These are phyloP conservation scores for Delphinus delphis DNA, from an alignment of 2,113 vertebrate species.

Conservation along the genomic window DNA sequence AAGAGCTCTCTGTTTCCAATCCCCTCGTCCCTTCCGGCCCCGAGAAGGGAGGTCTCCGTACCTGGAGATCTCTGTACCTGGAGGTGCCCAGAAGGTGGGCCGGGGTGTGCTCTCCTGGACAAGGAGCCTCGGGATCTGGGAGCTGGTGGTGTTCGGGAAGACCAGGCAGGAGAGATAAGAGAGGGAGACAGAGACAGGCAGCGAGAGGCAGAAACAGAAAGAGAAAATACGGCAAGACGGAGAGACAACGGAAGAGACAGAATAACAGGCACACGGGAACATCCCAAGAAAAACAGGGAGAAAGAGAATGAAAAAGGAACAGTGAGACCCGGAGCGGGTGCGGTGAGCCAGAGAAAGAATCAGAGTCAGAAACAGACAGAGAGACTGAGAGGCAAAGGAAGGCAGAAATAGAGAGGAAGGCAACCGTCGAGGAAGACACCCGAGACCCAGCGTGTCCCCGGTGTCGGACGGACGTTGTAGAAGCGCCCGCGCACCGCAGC, in stretches of 20 bases:
- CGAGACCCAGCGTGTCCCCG: not conserved
- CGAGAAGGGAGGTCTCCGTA: not conserved
- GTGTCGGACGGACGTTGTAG: not conserved
- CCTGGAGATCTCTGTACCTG: not conserved
- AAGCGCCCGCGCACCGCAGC: not conserved
- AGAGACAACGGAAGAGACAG: not conserved
- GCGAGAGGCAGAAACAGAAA: not conserved
- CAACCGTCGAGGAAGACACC: constrained; percentile 13
- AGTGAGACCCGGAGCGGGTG: not conserved
- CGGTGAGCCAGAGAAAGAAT: not conserved
- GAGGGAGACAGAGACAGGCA: not conserved
- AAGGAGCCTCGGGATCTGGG: not conserved
- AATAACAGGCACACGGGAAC: not conserved
- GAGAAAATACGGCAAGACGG: not conserved
- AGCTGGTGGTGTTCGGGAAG: not conserved
- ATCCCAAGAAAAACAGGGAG: not conserved
- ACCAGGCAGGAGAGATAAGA: not conserved
- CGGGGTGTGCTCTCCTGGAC: not conserved
- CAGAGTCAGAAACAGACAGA: not conserved
- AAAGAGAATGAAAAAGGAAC: not conserved
- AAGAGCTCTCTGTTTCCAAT: not conserved
- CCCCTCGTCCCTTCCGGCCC: not conserved
- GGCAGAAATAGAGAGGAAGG: not conserved
- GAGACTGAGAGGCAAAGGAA: not conserved
- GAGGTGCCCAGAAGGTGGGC: not conserved